Evolutionary conservation across 2,113 vertebrate species (phyloP).

Genomic region (Mesoclemmys tuberculata): DNA sequence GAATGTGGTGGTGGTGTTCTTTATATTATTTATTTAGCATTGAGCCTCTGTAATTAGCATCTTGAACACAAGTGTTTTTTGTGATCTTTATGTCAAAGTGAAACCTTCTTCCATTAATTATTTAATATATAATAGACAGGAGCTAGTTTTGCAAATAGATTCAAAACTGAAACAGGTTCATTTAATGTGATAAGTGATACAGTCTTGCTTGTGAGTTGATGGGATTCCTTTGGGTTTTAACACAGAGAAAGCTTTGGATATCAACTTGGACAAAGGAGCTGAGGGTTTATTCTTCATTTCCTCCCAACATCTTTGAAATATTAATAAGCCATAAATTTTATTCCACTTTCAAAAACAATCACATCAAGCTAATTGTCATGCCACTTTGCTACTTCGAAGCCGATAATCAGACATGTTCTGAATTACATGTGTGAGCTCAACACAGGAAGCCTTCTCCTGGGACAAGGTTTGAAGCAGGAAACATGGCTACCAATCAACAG

Average conservation of each 20-base stretch:
- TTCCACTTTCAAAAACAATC: neutral
- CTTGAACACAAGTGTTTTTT: constrained; percentile 60
- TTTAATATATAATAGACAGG: constrained; percentile 47
- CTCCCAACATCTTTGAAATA: neutral
- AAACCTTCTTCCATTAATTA: constrained; percentile 68
- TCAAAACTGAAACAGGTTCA: constrained; percentile 60
- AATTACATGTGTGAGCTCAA: neutral
- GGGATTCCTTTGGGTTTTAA: constrained; percentile 20
- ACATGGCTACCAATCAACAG: neutral
- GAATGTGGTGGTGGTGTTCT: neutral
- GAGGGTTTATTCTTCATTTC: neutral
- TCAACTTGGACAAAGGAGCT: neutral
- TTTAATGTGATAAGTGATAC: constrained; percentile 54
- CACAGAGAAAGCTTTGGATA: neutral
- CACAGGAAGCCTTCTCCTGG: neutral
- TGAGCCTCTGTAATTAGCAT: constrained; percentile 68
- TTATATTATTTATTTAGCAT: constrained; percentile 66
- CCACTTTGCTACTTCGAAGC: neutral
- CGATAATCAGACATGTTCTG: neutral
- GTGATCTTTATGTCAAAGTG: constrained; percentile 66
- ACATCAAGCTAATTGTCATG: neutral
- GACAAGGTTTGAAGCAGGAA: neutral
- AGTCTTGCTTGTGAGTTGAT: neutral
- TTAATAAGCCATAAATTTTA: neutral
- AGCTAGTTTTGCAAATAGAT: constrained; percentile 58